A percentile compares a stretch with the other conserved stretches of the same genome.
phyloP scores from a whole-genome alignment of 2,797 vertebrate genomes.

The Ibycter americanus region DNA sequence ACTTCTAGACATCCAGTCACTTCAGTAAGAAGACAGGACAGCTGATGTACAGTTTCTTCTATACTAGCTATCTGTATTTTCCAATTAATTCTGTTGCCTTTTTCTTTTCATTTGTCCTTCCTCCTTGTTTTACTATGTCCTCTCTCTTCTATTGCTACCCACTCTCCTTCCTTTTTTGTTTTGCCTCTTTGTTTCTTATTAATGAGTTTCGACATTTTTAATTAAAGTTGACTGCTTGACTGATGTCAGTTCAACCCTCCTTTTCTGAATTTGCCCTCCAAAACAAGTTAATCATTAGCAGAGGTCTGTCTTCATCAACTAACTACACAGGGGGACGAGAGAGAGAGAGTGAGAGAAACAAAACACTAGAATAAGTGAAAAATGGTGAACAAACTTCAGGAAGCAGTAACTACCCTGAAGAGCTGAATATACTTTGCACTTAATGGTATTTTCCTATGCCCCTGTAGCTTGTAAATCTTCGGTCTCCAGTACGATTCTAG shows the following conservation, averaged over 20 bases:
- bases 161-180: not conserved
- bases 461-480: not conserved
- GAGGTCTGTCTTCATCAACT: not conserved
- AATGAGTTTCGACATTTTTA: not conserved
- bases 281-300: slow-evolving; percentile 23
- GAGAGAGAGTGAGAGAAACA: rapidly evolving
- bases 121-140: not conserved
- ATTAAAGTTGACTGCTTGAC: slow-evolving; percentile 13
- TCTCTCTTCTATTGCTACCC: not conserved
- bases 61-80: not conserved
- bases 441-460: not conserved
- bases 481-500: not conserved
- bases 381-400: not conserved
- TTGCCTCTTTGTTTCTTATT: not conserved
- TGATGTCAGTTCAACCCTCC: not conserved
- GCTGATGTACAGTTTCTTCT: not conserved
- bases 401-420: not conserved
- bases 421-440: not conserved
- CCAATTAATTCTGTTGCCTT: not conserved
- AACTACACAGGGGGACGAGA: not conserved
- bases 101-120: not conserved
- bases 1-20: not conserved
- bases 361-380: not conserved
- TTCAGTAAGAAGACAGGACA: not conserved
- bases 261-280: not conserved